These are phyloP conservation scores for Phymastichus coffea DNA, from an alignment of 1,140 invertebrate species.

Conservation along the genomic window DNA sequence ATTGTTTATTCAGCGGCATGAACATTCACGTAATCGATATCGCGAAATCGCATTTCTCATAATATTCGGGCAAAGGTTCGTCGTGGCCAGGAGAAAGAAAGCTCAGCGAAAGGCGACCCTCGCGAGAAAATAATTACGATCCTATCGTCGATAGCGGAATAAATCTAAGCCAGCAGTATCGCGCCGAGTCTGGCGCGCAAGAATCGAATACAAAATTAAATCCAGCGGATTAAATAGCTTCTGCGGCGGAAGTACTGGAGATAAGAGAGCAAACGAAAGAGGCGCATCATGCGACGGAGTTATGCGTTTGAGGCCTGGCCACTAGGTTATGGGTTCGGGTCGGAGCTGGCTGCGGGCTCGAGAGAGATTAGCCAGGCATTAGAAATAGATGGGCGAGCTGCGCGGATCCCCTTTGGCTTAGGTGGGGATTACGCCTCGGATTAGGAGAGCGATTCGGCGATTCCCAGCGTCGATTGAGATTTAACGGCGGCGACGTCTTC, in stretches of 20 bases:
- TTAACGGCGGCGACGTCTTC: slow-evolving; percentile 31
- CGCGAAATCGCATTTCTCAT: too few species aligned
- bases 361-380: slow-evolving; percentile 45
- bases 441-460: slow-evolving; percentile 40
- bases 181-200: background rate
- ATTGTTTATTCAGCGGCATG: too few species aligned
- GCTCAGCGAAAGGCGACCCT: background rate
- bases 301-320: slow-evolving; percentile 8
- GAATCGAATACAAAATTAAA: slow-evolving; percentile 8
- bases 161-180: background rate
- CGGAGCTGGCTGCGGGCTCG: slow-evolving; percentile 19
- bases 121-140: background rate
- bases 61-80: too few species aligned
- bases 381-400: slow-evolving; percentile 46
- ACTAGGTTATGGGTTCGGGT: slow-evolving; percentile 19
- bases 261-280: background rate
- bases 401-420: slow-evolving; percentile 42
- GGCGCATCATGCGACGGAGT: background rate
- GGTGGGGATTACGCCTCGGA: slow-evolving; percentile 44
- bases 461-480: slow-evolving; percentile 39
- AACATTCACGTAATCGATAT: too few species aligned
- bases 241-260: background rate
- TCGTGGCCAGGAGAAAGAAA: too few species aligned
- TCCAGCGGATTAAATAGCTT: background rate
- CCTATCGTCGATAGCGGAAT: background rate